Evolutionary conservation across 2,113 vertebrate species (phyloP).

Genomic region (Geococcyx californianus): DNA sequence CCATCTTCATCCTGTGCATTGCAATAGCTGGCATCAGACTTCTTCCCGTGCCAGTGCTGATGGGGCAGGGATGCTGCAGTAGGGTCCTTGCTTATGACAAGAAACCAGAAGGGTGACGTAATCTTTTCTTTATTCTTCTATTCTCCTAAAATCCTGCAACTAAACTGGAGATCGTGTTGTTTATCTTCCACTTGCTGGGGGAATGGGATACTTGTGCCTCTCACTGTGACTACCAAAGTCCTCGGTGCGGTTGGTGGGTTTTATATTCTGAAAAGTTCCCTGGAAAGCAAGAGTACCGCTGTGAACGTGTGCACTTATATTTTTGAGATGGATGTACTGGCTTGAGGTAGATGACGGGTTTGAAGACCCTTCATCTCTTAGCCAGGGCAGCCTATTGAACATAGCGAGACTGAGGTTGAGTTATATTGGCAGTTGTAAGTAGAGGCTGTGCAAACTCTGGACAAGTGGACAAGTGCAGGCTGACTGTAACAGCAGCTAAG

Average conservation of each 20-base stretch:
- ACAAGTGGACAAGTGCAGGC: not conserved
- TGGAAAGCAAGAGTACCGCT: accelerated
- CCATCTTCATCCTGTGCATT: not conserved
- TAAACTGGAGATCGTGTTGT: not conserved
- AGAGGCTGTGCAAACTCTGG: not conserved
- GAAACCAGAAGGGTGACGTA: not conserved
- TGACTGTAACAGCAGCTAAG: not conserved
- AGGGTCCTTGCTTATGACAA: not conserved
- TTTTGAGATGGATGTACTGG: not conserved
- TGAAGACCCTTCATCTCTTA: not conserved
- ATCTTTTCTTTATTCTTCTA: not conserved
- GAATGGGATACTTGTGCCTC: accelerated
- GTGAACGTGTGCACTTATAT: accelerated
- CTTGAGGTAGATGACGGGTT: not conserved
- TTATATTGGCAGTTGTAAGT: accelerated
- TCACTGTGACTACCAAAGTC: accelerated
- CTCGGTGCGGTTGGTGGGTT: accelerated
- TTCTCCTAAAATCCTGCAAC: not conserved
- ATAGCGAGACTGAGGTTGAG: accelerated
- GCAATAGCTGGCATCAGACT: not conserved
- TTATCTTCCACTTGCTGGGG: not conserved
- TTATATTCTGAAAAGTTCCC: not conserved
- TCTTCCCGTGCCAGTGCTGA: not conserved
- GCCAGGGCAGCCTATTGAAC: not conserved
- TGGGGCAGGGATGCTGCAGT: not conserved